Conservation (phyloP, 2,113 vertebrate species). For the Brachypteracias leptosomus region DNA sequence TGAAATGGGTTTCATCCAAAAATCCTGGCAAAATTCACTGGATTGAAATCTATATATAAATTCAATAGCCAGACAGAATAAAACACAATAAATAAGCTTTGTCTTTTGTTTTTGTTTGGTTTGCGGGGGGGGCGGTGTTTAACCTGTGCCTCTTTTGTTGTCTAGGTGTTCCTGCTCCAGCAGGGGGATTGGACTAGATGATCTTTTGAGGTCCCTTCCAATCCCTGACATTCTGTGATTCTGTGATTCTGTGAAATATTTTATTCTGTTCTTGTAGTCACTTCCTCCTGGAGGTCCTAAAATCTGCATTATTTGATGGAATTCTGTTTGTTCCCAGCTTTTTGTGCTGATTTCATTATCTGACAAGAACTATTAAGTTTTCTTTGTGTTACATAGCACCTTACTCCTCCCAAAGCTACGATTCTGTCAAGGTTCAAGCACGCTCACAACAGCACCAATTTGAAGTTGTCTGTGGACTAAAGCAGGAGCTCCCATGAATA, state of each 20-base stretch:
- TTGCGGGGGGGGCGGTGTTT: neutral
- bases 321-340: neutral
- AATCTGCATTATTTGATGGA: neutral
- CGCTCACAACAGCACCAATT: neutral
- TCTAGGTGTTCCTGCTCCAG: no score
- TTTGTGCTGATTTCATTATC: neutral
- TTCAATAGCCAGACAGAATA: constrained; percentile 9
- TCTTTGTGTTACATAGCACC: neutral
- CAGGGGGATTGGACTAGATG: no score
- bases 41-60: neutral
- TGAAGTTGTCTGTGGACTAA: neutral
- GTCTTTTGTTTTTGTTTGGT: neutral
- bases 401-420: neutral
- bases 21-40: neutral
- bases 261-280: neutral
- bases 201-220: no score
- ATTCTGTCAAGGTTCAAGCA: neutral
- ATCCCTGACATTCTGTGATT: no score
- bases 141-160: neutral
- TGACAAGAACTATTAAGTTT: neutral
- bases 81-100: constrained; percentile 28
- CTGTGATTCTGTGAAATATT: no score
- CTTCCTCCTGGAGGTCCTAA: neutral
- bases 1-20: neutral
- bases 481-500: neutral